phyloP scores from a whole-genome alignment of 2,797 vertebrate species.

The Betta splendens region DNA sequence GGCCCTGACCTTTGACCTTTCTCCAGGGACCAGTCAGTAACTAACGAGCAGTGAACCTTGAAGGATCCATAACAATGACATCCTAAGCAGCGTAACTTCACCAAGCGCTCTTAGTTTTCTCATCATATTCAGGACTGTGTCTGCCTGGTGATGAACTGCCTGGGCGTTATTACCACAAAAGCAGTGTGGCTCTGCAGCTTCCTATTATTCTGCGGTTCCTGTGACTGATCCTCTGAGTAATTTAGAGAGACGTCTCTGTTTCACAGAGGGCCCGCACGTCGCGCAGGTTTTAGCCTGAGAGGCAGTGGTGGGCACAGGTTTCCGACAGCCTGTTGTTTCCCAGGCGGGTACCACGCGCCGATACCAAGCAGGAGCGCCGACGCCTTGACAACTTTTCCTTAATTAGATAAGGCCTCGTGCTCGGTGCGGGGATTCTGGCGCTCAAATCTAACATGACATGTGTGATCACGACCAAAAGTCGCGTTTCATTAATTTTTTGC shows the following conservation, averaged over 20 bases:
- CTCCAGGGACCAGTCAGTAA: not conserved
- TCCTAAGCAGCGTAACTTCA: not conserved
- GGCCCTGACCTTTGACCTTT: constrained; percentile 27
- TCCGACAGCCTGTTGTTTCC: constrained; percentile 82
- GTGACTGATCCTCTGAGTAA: constrained; percentile 58
- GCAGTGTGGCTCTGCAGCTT: constrained; percentile 46
- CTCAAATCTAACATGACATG: constrained; percentile 75
- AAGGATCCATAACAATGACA: not conserved
- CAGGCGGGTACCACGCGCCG: constrained; percentile 77
- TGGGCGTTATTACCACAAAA: constrained; percentile 47
- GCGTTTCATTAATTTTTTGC: constrained; percentile 72
- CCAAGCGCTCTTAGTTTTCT: constrained; percentile 35
- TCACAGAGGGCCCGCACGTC: constrained; percentile 44
- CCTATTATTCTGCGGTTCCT: constrained; percentile 19
- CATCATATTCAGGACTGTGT: constrained; percentile 23
- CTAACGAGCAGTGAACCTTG: not conserved
- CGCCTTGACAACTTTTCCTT: constrained; percentile 75
- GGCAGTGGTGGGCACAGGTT: constrained; percentile 80
- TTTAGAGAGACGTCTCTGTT: constrained; percentile 56
- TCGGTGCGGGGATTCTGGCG: constrained; percentile 45
- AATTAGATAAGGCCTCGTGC: constrained; percentile 74
- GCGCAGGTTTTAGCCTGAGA: constrained; percentile 78
- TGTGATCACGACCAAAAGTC: constrained; percentile 78
- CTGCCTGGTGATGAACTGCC: constrained; percentile 56
- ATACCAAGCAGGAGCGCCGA: constrained; percentile 73